Evolutionary conservation across 2,888 invertebrate species (phyloP), one percentile per base, ranked within the genome.

Genomic region (Gastrophysa polygoni): DNA sequence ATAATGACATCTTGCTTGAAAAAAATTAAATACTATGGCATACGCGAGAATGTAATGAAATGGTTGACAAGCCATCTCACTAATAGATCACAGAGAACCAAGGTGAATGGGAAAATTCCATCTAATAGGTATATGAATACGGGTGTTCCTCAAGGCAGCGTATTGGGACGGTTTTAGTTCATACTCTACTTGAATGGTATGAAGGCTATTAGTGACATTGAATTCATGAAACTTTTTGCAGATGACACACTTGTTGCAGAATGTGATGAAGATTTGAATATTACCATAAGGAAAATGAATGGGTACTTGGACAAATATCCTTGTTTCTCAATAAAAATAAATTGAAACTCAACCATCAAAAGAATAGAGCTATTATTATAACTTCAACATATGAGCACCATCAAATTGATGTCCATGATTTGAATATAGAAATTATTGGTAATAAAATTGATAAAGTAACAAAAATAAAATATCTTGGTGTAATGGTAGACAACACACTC

Each of bases 1-100:
- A 55, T 20, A 8, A 17, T 21, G 21, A 20, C 21, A 44, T 55
- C 24, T 55, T 55, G 54, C 24, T 7, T 48, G 10, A n/a, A 48
- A 48, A 48, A 48, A 48, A 48, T 48, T 10, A 48, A 21, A 48
- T 48, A 48, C n/a, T 20, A 48, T 24, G 24, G 21, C 20, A 24
- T 21, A 48, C 24, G 48, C 7, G 48, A 11, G 24, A 24, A 48
- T 48, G 48, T 48, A 24, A n/a, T 48, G 2, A 48, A 48, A 11
- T 21, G 48, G 48, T 21, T 48, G 24, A 48, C 24, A 21, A 24
- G 24, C 48, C 24, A 48, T 48, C n/a, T 48, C 24, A 48, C 48
- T 4, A 48, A 48, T 48, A 48, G 48, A 21, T 21, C 48, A 10
- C 24, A 24, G 14, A 38, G 14, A 11, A 38, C 38, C 3, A 32